phyloP scores from a whole-genome alignment of 2,797 vertebrate genomes.

The Anolis apletophallus region DNA sequence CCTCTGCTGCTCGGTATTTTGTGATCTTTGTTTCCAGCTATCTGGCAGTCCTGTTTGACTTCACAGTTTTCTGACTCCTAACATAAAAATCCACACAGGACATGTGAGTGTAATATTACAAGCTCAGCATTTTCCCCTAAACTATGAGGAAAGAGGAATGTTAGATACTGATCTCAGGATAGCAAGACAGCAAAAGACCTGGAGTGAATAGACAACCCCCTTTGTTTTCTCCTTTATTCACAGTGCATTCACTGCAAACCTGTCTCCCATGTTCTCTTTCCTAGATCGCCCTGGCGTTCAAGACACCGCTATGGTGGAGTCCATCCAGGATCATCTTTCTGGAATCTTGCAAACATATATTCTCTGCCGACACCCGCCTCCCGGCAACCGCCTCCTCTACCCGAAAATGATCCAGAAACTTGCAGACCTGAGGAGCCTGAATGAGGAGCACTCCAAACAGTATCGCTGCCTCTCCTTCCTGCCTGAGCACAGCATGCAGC shows the following conservation, averaged over 20 bases:
- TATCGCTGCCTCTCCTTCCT: slow-evolving; percentile 92
- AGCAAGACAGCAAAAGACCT: not conserved
- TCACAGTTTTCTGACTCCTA: not conserved
- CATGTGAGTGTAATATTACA: not conserved
- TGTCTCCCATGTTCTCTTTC: not conserved
- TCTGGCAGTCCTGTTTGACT: not conserved
- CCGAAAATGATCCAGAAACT: slow-evolving; percentile 99
- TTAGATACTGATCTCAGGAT: not conserved
- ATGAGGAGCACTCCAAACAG: slow-evolving; percentile 96
- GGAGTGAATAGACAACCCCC: not conserved
- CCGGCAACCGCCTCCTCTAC: slow-evolving; percentile 89
- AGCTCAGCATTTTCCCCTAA: not conserved
- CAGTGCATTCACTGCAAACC: not conserved
- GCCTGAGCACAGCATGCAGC: slow-evolving; percentile 91
- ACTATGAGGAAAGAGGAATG: not conserved
- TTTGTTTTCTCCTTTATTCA: not conserved
- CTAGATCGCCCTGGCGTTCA: slow-evolving; percentile 93
- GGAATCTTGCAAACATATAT: slow-evolving; percentile 88
- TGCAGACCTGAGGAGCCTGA: slow-evolving; percentile 94
- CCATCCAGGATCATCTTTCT: slow-evolving; percentile 91
- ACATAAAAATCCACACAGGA: no score
- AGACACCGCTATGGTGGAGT: slow-evolving; percentile 88
- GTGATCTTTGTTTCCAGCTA: not conserved
- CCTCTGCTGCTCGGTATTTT: not conserved
- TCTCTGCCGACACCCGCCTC: slow-evolving; percentile 85